Evolutionary conservation across 2,113 vertebrate species (phyloP).

Genomic region (Bettongia penicillata): DNA sequence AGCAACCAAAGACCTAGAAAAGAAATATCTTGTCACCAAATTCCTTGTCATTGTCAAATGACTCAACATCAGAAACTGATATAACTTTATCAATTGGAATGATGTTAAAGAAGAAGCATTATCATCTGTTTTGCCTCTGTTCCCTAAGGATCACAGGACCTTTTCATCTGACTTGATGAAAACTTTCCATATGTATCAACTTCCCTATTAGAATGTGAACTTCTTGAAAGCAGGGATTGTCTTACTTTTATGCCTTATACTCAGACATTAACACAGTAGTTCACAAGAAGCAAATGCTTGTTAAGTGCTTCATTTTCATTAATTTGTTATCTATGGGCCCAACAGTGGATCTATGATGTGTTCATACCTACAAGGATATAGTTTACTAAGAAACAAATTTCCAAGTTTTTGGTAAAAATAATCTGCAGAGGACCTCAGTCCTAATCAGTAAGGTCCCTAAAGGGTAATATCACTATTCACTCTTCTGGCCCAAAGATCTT

Average conservation of each 20-base stretch:
- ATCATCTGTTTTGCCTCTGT: too few species aligned
- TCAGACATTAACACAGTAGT: not conserved
- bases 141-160: too few species aligned
- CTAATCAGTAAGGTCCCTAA: slow-evolving; percentile 36
- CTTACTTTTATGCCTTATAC: not conserved
- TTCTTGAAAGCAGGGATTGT: not conserved
- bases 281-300: not conserved
- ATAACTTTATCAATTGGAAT: not conserved
- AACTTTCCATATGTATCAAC: not conserved
- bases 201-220: too few species aligned
- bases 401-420: slow-evolving; percentile 35
- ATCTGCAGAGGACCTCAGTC: not conserved
- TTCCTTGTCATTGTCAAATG: not conserved
- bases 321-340: not conserved
- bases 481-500: too few species aligned
- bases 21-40: not conserved
- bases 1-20: too few species aligned
- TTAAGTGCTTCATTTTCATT: not conserved
- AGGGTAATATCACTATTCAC: not conserved
- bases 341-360: not conserved
- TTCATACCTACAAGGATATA: slow-evolving; percentile 16
- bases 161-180: not conserved
- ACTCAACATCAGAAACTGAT: not conserved
- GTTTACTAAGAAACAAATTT: slow-evolving; percentile 28
- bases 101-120: too few species aligned